A percentile compares a stretch with the other conserved stretches of the same genome.
Evolutionary conservation across 2,113 vertebrate species (phyloP).

Genomic region (Hydrolagus affinis): DNA sequence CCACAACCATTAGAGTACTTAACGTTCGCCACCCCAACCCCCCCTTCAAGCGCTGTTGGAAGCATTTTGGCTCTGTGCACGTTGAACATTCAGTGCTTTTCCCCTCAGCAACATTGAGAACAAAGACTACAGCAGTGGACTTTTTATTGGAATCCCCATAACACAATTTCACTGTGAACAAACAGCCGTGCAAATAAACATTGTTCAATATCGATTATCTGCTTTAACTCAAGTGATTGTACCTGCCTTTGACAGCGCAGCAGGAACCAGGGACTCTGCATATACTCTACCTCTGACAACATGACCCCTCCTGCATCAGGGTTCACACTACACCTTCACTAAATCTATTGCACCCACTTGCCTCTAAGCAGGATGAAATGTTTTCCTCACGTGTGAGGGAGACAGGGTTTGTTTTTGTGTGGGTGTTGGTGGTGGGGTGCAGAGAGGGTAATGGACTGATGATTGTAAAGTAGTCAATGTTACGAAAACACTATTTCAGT

Average conservation of each 20-base stretch:
- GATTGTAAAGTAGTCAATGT: too few relatives aligned
- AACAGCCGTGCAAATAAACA: neutral
- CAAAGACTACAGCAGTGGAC: neutral
- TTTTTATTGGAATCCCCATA: neutral
- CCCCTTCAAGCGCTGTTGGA: neutral
- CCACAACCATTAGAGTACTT: conserved; percentile 1
- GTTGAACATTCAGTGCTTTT: neutral
- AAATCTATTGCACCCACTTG: too few relatives aligned
- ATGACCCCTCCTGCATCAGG: too few relatives aligned
- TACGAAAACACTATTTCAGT: too few relatives aligned
- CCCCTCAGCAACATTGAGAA: neutral
- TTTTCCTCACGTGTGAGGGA: too few relatives aligned
- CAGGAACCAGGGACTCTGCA: too few relatives aligned
- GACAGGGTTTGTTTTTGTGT: too few relatives aligned
- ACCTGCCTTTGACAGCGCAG: neutral
- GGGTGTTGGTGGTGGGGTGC: too few relatives aligned
- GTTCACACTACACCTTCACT: too few relatives aligned
- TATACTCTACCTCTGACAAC: too few relatives aligned
- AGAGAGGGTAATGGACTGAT: too few relatives aligned
- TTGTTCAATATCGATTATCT: neutral
- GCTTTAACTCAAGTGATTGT: neutral
- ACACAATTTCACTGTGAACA: neutral
- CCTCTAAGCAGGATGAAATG: too few relatives aligned
- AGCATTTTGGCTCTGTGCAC: neutral
- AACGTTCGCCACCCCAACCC: neutral